Percentiles rank a stretch among this genome's conserved stretches.
phyloP scores from a whole-genome alignment of 1,140 invertebrate genomes.

The Heliothis virescens region DNA sequence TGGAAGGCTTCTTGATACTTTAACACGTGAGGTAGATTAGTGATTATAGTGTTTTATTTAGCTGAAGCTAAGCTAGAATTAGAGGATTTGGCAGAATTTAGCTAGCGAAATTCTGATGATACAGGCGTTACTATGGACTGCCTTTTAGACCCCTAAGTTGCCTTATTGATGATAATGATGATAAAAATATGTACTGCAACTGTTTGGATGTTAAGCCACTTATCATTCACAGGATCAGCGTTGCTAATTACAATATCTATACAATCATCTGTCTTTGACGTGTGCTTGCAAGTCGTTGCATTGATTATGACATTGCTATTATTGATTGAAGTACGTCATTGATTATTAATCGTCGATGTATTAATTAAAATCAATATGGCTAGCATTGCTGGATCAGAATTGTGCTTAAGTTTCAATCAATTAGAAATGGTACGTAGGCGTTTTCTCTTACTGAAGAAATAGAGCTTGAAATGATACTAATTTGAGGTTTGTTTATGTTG shows the following conservation, averaged over 20 bases:
- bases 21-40: constrained; percentile 3
- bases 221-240: no score
- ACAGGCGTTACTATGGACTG: not conserved
- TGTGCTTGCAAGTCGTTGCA: not conserved
- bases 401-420: no score
- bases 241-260: not conserved
- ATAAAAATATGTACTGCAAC: no score
- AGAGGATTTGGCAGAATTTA: no score
- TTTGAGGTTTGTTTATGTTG: constrained; percentile 26
- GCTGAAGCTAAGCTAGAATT: not conserved
- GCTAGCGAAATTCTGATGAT: no score
- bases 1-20: constrained; percentile 14
- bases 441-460: constrained; percentile 25
- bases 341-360: not conserved
- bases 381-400: not conserved
- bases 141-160: no score
- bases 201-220: no score
- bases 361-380: not conserved
- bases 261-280: not conserved
- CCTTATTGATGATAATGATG: no score
- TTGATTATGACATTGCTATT: not conserved
- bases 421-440: not conserved
- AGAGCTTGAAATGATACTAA: constrained; percentile 33
- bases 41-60: not conserved
- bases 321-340: constrained; percentile 9